Conservation (phyloP, 2,797 vertebrate species). For the Astyanax mexicanus region DNA sequence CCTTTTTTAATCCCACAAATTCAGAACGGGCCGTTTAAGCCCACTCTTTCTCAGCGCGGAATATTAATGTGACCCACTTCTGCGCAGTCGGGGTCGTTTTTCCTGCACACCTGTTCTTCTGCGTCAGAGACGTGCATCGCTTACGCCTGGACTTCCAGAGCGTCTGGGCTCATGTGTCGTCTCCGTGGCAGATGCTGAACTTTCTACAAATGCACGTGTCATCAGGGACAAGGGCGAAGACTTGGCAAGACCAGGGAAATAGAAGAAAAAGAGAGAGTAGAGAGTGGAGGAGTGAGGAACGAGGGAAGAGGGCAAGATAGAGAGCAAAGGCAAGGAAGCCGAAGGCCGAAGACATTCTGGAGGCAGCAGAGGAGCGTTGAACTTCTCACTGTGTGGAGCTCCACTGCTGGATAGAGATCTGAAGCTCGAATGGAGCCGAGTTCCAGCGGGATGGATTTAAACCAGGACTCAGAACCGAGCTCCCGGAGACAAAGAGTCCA, state of each 20-base stretch:
- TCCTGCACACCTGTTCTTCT: background rate
- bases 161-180: background rate
- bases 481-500: constrained; percentile 32
- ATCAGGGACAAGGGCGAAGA: constrained; percentile 74
- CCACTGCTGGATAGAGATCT: background rate
- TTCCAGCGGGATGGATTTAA: constrained; percentile 35
- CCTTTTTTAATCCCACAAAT: background rate
- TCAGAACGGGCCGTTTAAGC: background rate
- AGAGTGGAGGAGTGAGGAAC: constrained; percentile 32
- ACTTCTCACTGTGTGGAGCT: background rate
- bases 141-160: background rate
- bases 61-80: no score
- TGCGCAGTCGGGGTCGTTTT: background rate
- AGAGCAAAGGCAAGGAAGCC: constrained; percentile 40
- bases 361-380: background rate
- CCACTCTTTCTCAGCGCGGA: background rate
- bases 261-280: constrained; percentile 15
- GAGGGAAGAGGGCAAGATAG: constrained; percentile 53
- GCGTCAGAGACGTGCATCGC: background rate
- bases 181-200: background rate
- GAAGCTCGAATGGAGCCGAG: constrained; percentile 2
- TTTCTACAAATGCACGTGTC: constrained; percentile 71
- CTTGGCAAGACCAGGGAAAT: constrained; percentile 47
- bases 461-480: constrained; percentile 35
- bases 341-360: constrained; percentile 1